Evolutionary conservation across 1,140 invertebrate genomes (phyloP).

Genomic region (Nebria ingens): DNA sequence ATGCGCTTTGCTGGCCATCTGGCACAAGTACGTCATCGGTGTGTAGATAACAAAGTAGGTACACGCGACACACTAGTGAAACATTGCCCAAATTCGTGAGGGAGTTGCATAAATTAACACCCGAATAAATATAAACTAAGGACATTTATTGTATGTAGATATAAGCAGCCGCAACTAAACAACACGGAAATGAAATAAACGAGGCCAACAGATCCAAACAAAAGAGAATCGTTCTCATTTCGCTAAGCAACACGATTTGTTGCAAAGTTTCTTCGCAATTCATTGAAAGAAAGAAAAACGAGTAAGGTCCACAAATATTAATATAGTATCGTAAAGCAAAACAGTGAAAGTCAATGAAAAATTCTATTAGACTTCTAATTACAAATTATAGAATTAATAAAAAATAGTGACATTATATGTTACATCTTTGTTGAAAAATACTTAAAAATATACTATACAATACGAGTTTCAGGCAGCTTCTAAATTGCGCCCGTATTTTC

Average conservation of each 20-base stretch:
- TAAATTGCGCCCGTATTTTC: neutral
- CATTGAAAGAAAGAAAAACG: too few relatives aligned
- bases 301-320: too few relatives aligned
- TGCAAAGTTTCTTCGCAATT: too few relatives aligned
- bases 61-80: neutral
- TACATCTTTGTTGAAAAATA: too few relatives aligned
- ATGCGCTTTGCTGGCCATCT: neutral
- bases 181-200: conserved; percentile 9
- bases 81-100: conserved; percentile 14
- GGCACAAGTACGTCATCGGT: neutral
- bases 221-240: neutral
- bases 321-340: too few relatives aligned
- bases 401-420: too few relatives aligned
- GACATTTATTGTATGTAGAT: conserved; percentile 13
- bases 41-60: neutral
- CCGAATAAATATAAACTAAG: conserved; percentile 23
- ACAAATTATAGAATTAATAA: too few relatives aligned
- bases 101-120: conserved; percentile 30
- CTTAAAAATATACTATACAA: too few relatives aligned
- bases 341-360: too few relatives aligned
- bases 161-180: conserved; percentile 15
- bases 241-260: neutral
- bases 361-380: too few relatives aligned
- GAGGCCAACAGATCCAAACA: neutral
- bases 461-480: too few relatives aligned